A percentile compares a stretch with the other conserved stretches of the same genome.
Evolutionary conservation across 2,113 vertebrate species (phyloP).

Genomic region (Bubalus kerabau): DNA sequence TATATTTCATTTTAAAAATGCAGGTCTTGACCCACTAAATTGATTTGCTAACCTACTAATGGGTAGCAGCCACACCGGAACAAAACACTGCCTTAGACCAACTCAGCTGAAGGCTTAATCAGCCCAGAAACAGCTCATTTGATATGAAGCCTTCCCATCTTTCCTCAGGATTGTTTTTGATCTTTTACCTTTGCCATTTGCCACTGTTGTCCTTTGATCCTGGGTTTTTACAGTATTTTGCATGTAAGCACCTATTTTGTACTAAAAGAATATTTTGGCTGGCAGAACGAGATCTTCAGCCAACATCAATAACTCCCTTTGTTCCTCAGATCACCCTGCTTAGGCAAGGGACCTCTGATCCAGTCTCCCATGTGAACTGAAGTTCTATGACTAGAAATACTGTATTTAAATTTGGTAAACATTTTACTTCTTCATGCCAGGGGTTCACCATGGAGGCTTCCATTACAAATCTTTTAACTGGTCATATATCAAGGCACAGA

Average conservation of each 20-base stretch:
- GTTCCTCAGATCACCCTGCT: background rate
- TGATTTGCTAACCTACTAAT: conserved; percentile 3
- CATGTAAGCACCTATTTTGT: background rate
- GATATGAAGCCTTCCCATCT: background rate
- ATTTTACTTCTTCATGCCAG: background rate
- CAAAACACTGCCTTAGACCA: background rate
- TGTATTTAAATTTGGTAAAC: background rate
- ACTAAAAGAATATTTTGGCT: background rate
- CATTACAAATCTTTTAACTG: background rate
- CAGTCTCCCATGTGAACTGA: background rate
- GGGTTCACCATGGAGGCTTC: background rate
- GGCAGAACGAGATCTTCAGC: background rate
- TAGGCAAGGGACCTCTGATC: background rate
- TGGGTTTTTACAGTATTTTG: background rate
- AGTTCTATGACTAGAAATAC: background rate
- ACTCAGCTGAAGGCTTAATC: background rate
- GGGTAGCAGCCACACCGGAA: background rate
- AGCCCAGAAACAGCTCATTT: background rate
- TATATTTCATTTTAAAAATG: background rate
- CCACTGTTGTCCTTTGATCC: background rate
- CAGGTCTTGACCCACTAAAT: background rate
- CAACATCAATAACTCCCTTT: background rate
- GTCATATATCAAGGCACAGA: background rate
- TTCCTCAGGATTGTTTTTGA: background rate
- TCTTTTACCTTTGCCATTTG: background rate